These are phyloP conservation scores for Mallotus villosus DNA, from an alignment of 2,797 vertebrate genomes.

Conservation along the genomic window DNA sequence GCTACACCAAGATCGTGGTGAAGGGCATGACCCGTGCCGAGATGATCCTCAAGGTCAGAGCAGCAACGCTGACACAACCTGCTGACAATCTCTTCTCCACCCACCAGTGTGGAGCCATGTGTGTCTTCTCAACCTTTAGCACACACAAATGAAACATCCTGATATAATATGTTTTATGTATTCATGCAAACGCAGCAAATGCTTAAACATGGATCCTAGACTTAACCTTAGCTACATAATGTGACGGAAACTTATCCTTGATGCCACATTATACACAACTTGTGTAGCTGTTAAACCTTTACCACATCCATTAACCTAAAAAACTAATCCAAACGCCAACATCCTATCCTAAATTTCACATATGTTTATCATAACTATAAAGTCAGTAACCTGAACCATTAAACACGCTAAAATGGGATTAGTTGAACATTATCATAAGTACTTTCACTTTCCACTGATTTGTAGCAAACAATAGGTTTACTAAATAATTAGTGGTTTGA, in stretches of 20 bases:
- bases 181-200: background rate
- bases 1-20: constrained; percentile 98
- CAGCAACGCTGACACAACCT: background rate
- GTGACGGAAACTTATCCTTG: background rate
- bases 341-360: background rate
- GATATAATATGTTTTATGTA: too few species aligned
- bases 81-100: background rate
- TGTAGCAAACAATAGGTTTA: constrained; percentile 42
- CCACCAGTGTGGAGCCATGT: background rate
- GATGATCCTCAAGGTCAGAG: constrained; percentile 97
- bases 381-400: background rate
- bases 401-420: constrained; percentile 6
- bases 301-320: background rate
- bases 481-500: constrained; percentile 49
- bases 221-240: background rate
- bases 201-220: background rate
- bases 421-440: constrained; percentile 28
- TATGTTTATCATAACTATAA: background rate
- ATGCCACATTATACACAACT: too few species aligned
- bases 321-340: background rate
- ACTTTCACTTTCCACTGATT: constrained; percentile 56
- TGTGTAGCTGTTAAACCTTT: too few species aligned
- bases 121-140: too few species aligned
- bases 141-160: too few species aligned
- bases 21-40: constrained; percentile 99